Conservation (phyloP, 2,888 invertebrate genomes). For the Anthophora plumipes region DNA sequence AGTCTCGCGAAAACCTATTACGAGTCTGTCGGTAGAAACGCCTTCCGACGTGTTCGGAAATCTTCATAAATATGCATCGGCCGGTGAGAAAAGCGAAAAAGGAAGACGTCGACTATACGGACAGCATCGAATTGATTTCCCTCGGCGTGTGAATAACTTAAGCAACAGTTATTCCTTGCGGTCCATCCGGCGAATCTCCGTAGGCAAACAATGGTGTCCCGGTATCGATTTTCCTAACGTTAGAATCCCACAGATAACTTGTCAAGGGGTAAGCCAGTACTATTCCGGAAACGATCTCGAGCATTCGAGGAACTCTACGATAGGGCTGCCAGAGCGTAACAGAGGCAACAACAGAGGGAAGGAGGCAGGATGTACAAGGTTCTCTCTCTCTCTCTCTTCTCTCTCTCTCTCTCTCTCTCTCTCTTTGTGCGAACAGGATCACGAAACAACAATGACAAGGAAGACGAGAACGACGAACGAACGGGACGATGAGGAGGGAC, state of each 20-base stretch:
- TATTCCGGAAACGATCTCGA: conserved; percentile 68
- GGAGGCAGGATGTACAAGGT: conserved; percentile 11
- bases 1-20: conserved; percentile 43
- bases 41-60: conserved; percentile 46
- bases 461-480: conserved; percentile 45
- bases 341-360: conserved; percentile 60
- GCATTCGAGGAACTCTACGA: conserved; percentile 69
- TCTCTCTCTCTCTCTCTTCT: background rate
- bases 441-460: conserved; percentile 44
- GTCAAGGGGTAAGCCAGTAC: conserved; percentile 69
- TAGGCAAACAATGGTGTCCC: conserved; percentile 63
- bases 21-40: conserved; percentile 33
- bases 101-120: conserved; percentile 33
- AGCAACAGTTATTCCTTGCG: conserved; percentile 61
- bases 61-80: conserved; percentile 57
- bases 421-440: conserved; percentile 34
- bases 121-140: conserved; percentile 53
- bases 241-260: conserved; percentile 69
- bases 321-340: conserved; percentile 52
- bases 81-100: conserved; percentile 17
- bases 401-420: background rate
- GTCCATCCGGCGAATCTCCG: conserved; percentile 51
- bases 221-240: conserved; percentile 68
- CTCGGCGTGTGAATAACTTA: conserved; percentile 58
- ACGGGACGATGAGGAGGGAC: conserved; percentile 59